Conservation (phyloP, 2,113 vertebrate species). For the Prionailurus bengalensis region DNA sequence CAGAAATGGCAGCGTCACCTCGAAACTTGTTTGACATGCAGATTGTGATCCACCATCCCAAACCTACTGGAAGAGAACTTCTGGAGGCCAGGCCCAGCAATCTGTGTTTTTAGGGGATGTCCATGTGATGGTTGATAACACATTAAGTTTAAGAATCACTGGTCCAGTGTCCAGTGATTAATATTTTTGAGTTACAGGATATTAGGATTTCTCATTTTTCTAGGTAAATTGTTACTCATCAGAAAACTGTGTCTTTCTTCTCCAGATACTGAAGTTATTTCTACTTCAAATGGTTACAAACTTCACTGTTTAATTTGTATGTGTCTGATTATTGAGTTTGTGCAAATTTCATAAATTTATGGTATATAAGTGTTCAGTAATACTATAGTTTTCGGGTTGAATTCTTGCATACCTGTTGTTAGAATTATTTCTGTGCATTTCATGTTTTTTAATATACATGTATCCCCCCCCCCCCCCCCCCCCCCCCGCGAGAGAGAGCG, state of each 20-base stretch:
- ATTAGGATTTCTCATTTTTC: not conserved
- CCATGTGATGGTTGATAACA: not conserved
- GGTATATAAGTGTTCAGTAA: not conserved
- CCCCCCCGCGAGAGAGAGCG: too few species aligned
- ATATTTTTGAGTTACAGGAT: not conserved
- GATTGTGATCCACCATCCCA: not conserved
- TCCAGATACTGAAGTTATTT: not conserved
- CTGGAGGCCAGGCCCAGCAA: not conserved
- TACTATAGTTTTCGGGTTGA: not conserved
- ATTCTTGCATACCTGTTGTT: too few species aligned
- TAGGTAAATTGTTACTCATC: not conserved
- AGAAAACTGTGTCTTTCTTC: not conserved
- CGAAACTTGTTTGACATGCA: not conserved
- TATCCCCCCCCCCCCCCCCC: too few species aligned
- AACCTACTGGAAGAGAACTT: not conserved
- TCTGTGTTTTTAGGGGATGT: not conserved
- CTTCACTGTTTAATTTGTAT: not conserved
- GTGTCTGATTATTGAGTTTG: not conserved
- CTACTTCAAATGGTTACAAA: not conserved
- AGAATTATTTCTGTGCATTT: too few species aligned
- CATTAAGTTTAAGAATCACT: not conserved
- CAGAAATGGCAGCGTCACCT: not conserved
- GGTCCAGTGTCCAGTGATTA: not conserved
- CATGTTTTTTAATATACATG: too few species aligned
- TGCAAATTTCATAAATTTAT: not conserved